Evolutionary conservation across 2,888 invertebrate genomes (phyloP).

Genomic region (Catotricha subobsoleta): DNA sequence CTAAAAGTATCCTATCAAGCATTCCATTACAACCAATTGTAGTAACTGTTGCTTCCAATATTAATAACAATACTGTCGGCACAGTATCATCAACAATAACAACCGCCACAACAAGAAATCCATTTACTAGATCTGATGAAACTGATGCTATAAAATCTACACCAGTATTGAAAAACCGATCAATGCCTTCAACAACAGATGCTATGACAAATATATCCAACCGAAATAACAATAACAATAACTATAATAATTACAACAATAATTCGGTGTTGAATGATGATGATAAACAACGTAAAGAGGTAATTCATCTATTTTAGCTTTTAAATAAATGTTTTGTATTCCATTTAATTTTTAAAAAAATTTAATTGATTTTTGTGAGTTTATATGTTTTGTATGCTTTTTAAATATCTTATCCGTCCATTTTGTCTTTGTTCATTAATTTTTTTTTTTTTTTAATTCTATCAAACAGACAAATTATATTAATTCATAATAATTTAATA

Average conservation of each 20-base stretch:
- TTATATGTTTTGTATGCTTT: no score
- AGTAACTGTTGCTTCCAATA: background rate
- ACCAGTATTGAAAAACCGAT: background rate
- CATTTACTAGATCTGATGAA: conserved; percentile 8
- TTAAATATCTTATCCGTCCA: no score
- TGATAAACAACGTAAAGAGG: background rate
- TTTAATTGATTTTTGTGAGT: no score
- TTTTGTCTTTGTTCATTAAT: no score
- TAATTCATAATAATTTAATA: no score
- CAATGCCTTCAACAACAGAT: no score
- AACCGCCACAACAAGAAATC: conserved; percentile 10
- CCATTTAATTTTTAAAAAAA: no score
- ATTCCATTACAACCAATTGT: background rate
- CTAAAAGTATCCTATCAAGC: background rate
- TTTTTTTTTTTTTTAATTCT: no score
- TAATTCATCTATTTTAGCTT: no score
- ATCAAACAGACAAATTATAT: no score
- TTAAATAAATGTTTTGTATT: no score
- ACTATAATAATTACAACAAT: conserved; percentile 2
- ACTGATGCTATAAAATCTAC: conserved; percentile 3
- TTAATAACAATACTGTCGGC: background rate
- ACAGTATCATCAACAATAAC: background rate
- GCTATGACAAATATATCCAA: background rate
- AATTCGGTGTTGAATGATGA: background rate
- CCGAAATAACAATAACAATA: background rate